phyloP scores from a whole-genome alignment of 2,797 vertebrate genomes.

The Cyprinella venusta region DNA sequence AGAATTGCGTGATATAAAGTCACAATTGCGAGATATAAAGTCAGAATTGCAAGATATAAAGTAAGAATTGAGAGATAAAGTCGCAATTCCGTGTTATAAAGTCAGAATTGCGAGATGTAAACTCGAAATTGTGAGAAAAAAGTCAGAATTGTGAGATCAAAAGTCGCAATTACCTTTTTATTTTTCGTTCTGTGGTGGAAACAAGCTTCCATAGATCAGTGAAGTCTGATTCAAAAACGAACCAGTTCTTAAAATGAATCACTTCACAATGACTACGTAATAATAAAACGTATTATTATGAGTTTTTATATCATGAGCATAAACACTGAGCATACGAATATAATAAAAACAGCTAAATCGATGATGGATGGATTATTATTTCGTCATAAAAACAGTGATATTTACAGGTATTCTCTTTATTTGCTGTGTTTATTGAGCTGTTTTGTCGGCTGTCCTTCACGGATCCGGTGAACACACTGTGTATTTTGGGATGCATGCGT shows the following conservation, averaged over 20 bases:
- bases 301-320: too few species aligned
- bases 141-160: too few species aligned
- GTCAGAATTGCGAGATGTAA: too few species aligned
- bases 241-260: neutral
- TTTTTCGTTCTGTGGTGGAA: too few species aligned
- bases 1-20: too few species aligned
- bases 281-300: too few species aligned
- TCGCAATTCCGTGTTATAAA: too few species aligned
- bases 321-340: neutral
- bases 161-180: too few species aligned
- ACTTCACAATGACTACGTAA: neutral
- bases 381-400: neutral
- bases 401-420: slow-evolving; percentile 13
- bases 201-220: neutral
- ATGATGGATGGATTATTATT: neutral
- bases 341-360: neutral
- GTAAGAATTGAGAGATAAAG: too few species aligned
- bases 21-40: too few species aligned
- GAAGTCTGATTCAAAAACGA: neutral
- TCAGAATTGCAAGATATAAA: too few species aligned
- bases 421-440: neutral
- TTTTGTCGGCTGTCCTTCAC: slow-evolving; percentile 4
- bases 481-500: slow-evolving; percentile 13
- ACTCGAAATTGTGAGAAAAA: too few species aligned
- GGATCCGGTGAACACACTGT: neutral